Conservation (phyloP, 53 echinoderm and acorn worm species). For the Echinometra lucunter region DNA sequence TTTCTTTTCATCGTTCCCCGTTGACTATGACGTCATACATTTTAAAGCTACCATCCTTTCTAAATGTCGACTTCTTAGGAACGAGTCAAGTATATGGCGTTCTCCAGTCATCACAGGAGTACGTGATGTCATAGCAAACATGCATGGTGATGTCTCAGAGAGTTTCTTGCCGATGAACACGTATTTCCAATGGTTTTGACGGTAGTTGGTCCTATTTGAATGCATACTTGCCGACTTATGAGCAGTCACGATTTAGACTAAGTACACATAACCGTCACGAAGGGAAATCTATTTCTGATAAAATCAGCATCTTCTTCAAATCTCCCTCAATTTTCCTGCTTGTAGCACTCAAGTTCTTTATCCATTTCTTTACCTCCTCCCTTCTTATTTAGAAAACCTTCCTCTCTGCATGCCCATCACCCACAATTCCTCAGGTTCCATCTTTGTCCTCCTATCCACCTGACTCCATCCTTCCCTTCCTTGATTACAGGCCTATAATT, state of each 20-base stretch:
- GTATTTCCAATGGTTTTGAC: constrained; percentile 30
- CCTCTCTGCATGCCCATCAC: background rate
- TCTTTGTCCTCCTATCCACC: too few species aligned
- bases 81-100: background rate
- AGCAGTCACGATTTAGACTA: constrained; percentile 51
- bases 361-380: background rate
- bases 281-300: constrained; percentile 15
- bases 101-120: background rate
- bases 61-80: background rate
- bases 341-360: background rate
- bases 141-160: background rate
- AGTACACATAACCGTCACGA: constrained; percentile 26
- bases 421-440: too few species aligned
- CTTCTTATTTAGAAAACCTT: background rate
- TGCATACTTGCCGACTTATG: constrained; percentile 5
- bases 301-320: background rate
- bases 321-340: background rate
- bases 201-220: background rate
- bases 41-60: background rate
- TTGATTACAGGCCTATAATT: background rate
- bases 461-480: too few species aligned
- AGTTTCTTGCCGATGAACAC: constrained; percentile 2
- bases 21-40: constrained; percentile 8
- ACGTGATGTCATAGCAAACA: background rate
- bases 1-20: background rate